Percentiles rank a stretch among this genome's conserved stretches.
Evolutionary conservation across 2,888 invertebrate species (phyloP).

Genomic region (Zele albiditarsus): DNA sequence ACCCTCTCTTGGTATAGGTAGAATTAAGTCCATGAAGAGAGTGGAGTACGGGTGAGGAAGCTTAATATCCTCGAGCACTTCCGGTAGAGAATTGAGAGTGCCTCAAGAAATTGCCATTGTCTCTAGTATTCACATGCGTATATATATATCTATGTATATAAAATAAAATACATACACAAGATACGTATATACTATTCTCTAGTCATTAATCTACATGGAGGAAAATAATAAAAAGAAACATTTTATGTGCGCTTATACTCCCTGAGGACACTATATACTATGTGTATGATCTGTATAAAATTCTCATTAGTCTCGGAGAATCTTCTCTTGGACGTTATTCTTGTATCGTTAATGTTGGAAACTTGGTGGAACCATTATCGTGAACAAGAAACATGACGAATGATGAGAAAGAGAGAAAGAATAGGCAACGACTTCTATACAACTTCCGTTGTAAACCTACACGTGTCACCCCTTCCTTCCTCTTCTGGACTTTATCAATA

Average conservation of each 20-base stretch:
- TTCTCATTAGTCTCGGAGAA: conserved; percentile 27
- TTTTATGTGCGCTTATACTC: neutral
- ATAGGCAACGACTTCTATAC: neutral
- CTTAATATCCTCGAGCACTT: conserved; percentile 27
- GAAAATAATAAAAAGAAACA: conserved; percentile 4
- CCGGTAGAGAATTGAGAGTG: conserved; percentile 15
- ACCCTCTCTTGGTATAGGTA: neutral
- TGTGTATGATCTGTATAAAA: conserved; percentile 31
- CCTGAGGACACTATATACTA: neutral
- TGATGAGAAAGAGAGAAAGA: conserved; percentile 12
- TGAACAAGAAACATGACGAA: conserved; percentile 9
- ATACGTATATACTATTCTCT: neutral
- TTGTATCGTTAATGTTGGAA: conserved; percentile 32
- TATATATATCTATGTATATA: neutral
- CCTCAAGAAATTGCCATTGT: conserved; percentile 24
- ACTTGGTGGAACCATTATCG: conserved; percentile 14
- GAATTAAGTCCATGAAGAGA: conserved; percentile 1
- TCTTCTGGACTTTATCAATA: neutral
- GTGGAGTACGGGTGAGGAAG: neutral
- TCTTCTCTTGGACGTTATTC: conserved; percentile 12
- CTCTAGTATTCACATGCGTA: conserved; percentile 3
- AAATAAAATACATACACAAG: neutral
- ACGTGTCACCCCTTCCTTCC: neutral
- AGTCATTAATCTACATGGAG: conserved; percentile 13
- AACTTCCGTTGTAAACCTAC: neutral